Percentiles rank a stretch among this genome's conserved stretches.
Conservation (phyloP, 2,888 invertebrate species). For the Andricus quercusramuli region DNA sequence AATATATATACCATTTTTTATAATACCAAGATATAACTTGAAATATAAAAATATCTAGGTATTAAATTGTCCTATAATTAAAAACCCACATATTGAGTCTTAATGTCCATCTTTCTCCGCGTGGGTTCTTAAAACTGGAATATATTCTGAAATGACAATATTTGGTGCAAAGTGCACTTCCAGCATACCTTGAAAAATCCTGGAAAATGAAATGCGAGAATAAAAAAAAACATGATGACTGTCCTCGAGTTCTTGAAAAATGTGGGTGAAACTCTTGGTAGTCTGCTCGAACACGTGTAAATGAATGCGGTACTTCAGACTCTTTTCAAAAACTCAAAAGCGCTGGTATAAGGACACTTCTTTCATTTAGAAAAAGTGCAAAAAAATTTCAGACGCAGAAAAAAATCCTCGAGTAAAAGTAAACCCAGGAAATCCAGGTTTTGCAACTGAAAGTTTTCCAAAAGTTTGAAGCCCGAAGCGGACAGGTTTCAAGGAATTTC, state of each 20-base stretch:
- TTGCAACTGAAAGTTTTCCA: no score
- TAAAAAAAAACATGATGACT: neutral
- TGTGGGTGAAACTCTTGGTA: neutral
- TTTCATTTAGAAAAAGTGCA: neutral
- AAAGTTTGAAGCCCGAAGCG: no score
- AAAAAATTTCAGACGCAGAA: neutral
- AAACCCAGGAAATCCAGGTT: neutral
- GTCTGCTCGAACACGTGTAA: neutral
- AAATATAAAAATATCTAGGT: no score
- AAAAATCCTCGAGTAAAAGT: neutral
- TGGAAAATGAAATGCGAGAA: neutral
- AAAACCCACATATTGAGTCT: no score
- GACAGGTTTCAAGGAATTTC: no score
- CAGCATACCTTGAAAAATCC: neutral
- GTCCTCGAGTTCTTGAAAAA: neutral
- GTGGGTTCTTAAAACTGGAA: no score
- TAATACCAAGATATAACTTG: no score
- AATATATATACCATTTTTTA: no score
- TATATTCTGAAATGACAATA: no score
- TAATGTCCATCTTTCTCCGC: no score
- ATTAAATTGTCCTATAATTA: no score
- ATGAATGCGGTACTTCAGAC: slow-evolving; percentile 24
- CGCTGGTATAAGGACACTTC: slow-evolving; percentile 4
- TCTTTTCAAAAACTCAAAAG: slow-evolving; percentile 20
- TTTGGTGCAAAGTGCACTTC: neutral